Conservation (phyloP, 2,113 vertebrate species). For the Diglossa brunneiventris region DNA sequence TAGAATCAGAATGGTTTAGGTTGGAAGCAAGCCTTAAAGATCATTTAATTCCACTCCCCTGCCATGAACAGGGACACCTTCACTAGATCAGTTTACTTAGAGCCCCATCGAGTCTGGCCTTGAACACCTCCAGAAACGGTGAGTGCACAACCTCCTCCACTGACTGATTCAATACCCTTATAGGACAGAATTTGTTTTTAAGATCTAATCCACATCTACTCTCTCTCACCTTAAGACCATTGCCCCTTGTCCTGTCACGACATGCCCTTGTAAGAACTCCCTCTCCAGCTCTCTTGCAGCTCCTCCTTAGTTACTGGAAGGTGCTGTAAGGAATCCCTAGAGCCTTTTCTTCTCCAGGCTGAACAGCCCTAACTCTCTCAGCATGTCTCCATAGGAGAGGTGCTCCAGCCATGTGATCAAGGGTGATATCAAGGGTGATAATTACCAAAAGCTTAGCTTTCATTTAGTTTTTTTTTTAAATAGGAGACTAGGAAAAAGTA, state of each 20-base stretch:
- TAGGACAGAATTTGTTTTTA: neutral
- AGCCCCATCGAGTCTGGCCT: neutral
- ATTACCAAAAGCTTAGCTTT: neutral
- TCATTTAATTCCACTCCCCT: neutral
- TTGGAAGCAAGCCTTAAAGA: neutral
- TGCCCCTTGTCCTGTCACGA: neutral
- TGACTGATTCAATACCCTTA: neutral
- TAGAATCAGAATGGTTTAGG: neutral
- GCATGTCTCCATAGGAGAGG: neutral
- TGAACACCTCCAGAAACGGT: neutral
- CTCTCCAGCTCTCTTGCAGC: neutral
- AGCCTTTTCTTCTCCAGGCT: neutral
- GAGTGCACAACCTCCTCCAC: neutral
- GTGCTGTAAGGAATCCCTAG: neutral
- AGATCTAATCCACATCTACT: neutral
- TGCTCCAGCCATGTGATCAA: neutral
- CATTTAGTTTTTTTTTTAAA: neutral
- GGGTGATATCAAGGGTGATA: neutral
- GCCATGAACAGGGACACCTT: neutral
- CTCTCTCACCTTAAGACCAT: neutral
- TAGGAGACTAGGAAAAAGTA: neutral
- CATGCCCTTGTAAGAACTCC: neutral
- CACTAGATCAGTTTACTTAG: neutral
- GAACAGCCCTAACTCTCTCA: neutral
- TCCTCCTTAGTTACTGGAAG: neutral